Conservation (phyloP, 23 tunicate genomes). For the Ascidia mentula region DNA sequence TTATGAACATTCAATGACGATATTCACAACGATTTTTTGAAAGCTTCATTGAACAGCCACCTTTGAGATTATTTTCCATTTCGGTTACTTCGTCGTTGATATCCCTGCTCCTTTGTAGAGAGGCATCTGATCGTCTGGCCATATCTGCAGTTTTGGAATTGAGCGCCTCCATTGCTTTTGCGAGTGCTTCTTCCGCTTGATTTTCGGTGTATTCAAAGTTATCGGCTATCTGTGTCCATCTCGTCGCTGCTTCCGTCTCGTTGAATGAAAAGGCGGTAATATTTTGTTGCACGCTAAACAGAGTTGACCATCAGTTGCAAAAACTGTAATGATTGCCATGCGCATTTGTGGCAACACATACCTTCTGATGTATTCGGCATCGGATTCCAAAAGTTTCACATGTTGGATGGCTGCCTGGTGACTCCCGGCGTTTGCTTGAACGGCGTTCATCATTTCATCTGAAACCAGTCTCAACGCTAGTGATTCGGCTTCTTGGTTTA, state of each 20-base stretch:
- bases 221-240: conserved; percentile 48
- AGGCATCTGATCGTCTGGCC: conserved; percentile 12
- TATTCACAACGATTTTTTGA: not conserved
- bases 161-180: conserved; percentile 20
- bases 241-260: conserved; percentile 71
- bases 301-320: not conserved
- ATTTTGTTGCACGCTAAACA: conserved; percentile 41
- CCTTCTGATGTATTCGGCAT: not conserved
- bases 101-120: conserved; percentile 14
- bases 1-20: too few relatives aligned
- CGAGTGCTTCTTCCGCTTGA: conserved; percentile 39
- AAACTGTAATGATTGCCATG: not conserved
- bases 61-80: conserved; percentile 19
- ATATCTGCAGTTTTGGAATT: conserved; percentile 25
- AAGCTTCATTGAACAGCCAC: too few relatives aligned
- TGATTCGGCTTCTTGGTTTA: not conserved
- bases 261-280: conserved; percentile 42
- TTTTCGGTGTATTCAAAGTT: conserved; percentile 34
- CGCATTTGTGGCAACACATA: not conserved
- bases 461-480: not conserved
- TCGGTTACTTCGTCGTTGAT: conserved; percentile 14
- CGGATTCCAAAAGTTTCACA: not conserved
- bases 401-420: not conserved
- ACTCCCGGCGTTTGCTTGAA: not conserved
- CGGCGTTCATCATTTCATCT: not conserved